Evolutionary conservation across 1,140 invertebrate species (phyloP).

Genomic region (Drosophila subpulchrella): DNA sequence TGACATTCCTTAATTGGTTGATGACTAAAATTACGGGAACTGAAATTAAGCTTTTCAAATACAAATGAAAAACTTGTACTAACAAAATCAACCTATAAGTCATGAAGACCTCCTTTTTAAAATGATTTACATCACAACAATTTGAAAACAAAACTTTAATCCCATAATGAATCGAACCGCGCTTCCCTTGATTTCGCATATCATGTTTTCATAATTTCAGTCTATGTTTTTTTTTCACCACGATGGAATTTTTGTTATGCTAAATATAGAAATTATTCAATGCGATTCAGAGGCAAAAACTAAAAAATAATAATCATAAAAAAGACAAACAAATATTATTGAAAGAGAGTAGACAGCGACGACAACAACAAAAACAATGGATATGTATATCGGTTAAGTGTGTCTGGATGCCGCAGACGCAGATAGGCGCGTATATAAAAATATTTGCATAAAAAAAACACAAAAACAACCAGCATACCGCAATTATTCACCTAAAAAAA

Average conservation of each 20-base stretch:
- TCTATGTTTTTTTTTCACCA: slow-evolving; percentile 40
- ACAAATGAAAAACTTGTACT: not conserved
- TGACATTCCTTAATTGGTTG: not conserved
- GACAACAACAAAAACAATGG: slow-evolving; percentile 6
- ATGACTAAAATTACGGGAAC: not conserved
- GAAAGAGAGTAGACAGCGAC: slow-evolving; percentile 54
- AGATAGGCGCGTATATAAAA: slow-evolving; percentile 20
- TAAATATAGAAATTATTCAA: slow-evolving; percentile 82
- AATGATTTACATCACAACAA: not conserved
- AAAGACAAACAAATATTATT: slow-evolving; percentile 38
- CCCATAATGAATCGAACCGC: slow-evolving; percentile 26
- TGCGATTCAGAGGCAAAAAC: slow-evolving; percentile 48
- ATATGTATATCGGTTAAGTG: slow-evolving; percentile 46
- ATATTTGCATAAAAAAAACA: slow-evolving; percentile 69
- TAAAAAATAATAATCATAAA: slow-evolving; percentile 49
- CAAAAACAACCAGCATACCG: slow-evolving; percentile 46
- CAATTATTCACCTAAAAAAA: slow-evolving; percentile 74
- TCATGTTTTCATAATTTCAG: slow-evolving; percentile 65
- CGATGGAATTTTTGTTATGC: slow-evolving; percentile 68
- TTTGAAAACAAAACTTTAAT: slow-evolving; percentile 15
- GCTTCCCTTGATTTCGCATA: slow-evolving; percentile 39
- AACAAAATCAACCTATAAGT: not conserved
- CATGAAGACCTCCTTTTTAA: not conserved
- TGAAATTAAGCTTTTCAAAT: not conserved
- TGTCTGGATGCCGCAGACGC: slow-evolving; percentile 49